Percentiles rank a stretch among this genome's conserved stretches.
Evolutionary conservation across 2,797 vertebrate species (phyloP).

Genomic region (Paramormyrops hopkinsi): DNA sequence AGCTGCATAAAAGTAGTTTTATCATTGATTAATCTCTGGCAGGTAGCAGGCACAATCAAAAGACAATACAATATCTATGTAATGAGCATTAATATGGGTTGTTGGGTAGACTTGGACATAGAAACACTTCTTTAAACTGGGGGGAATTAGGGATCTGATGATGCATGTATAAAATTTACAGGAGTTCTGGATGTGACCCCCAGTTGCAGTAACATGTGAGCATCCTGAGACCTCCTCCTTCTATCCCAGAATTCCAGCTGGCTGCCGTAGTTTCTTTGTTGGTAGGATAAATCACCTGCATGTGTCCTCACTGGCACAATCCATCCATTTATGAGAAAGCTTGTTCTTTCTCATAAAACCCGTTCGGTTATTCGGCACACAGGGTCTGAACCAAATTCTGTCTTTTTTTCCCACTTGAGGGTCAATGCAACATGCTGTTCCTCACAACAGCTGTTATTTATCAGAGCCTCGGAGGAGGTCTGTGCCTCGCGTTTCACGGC

Average conservation of each 20-base stretch:
- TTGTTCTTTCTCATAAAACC: background rate
- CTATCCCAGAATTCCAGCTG: background rate
- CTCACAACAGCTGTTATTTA: background rate
- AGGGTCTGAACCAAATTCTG: background rate
- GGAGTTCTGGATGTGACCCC: background rate
- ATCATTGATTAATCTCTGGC: background rate
- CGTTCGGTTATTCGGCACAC: background rate
- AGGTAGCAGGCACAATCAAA: background rate
- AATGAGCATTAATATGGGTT: background rate
- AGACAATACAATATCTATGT: background rate
- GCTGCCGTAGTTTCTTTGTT: background rate
- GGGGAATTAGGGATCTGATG: background rate
- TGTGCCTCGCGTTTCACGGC: background rate
- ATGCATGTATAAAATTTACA: background rate
- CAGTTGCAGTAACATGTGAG: background rate
- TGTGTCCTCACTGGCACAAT: background rate
- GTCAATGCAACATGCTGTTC: background rate
- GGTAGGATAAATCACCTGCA: background rate
- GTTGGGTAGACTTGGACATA: background rate
- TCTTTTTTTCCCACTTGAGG: background rate
- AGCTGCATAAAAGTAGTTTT: background rate
- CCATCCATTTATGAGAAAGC: too few species aligned
- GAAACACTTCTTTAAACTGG: background rate
- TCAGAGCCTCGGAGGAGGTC: background rate
- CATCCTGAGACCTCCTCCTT: background rate